Base-by-base conservation (phyloP, 2,797 vertebrate species). In the Columba guinea region DNA sequence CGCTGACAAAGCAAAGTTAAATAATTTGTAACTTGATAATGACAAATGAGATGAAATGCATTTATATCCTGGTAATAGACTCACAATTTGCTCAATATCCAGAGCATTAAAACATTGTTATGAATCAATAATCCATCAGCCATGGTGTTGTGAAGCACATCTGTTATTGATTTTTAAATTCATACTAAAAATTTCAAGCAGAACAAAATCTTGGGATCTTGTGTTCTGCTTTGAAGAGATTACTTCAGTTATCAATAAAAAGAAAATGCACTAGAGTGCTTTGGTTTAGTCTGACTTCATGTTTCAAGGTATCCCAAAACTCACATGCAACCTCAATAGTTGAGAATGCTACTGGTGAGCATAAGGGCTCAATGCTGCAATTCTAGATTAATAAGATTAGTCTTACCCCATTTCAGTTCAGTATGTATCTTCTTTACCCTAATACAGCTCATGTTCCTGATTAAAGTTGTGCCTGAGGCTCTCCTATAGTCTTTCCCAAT, bases 91-190 rank as follows among this genome's bases (percentile, higher is more conserved):
- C 76, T 89, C 84, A 80, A 76, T 90, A 94, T 88, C 48, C 74
- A 91, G 46, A 89, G 53, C 56, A 97, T 83, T 93, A 91, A 90
- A 87, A 73, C n/a, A 74, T 74, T 26, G 44, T 86, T 92, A 93
- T 68, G 63, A 94, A 95, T 95, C 93, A 95, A 95, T 95, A 97
- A 89, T 51, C 73, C 77, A 95, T 92, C 93, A 94, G 49, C 68
- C 48, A 39, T 8, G 7, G 14, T 56, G 70, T 35, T 64, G n/a
- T 73, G 58, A 95, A 91, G 69, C 34, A 68, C 55, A 88, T 90
- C 58, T 79, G 26, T 35, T 93, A 90, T 21, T 64, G 51, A 77
- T 83, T 94, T 78, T 91, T 84, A 87, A 71, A 81, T 81, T 74
- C 83, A 51, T 84, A 64, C 32, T 86, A 58, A 56, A 83, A 59